Base-by-base conservation (phyloP, 2,888 invertebrate species). In the Leucozona laternaria region DNA sequence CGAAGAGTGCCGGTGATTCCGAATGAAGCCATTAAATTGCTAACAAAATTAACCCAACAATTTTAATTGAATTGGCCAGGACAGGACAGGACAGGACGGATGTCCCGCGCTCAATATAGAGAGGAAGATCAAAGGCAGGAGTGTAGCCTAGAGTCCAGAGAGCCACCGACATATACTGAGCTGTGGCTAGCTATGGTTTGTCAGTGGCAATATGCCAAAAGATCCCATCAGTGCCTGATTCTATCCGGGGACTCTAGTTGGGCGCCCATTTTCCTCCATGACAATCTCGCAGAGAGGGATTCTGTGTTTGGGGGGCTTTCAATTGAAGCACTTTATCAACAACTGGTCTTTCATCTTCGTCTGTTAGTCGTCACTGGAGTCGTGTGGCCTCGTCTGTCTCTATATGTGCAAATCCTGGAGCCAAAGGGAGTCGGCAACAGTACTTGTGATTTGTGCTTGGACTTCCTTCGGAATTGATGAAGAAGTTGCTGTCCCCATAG, bases 31-130 rank as follows among this genome's bases (percentile, higher is more conserved):
- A 88, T 89, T 89, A 88, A 88, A 82, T 88, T 88, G 88, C 85
- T 88, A 88, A 88, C 87, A 76, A 88, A 88, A 88, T 89, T 88
- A 89, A 89, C 88, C 88, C 82, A 88, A 89, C 88, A 85, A 89
- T 89, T 89, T 89, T 88, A 89, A 89, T 89, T 89, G 89, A 89
- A 88, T 88, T 83, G 53, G 68, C 77, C 71, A 50, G 66, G 48
- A 57, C 34, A 62, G 70, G 88, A 76, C 71, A 50, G 66, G 48
- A 57, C 34, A 62, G 70, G 88, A 76, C 55, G 79, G 15, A 70
- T 50, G 57, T 48, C 55, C 64, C 48, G 22, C 22, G 34, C 50
- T 58, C 25, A 45, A n/a, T 34, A 25, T 22, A 53, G 53, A 53
- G 25, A n/a, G 37, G 5, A 68, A 50, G 17, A 53, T 53, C 53